Conservation (phyloP, 2,113 vertebrate genomes). For the Polypterus bichir region DNA sequence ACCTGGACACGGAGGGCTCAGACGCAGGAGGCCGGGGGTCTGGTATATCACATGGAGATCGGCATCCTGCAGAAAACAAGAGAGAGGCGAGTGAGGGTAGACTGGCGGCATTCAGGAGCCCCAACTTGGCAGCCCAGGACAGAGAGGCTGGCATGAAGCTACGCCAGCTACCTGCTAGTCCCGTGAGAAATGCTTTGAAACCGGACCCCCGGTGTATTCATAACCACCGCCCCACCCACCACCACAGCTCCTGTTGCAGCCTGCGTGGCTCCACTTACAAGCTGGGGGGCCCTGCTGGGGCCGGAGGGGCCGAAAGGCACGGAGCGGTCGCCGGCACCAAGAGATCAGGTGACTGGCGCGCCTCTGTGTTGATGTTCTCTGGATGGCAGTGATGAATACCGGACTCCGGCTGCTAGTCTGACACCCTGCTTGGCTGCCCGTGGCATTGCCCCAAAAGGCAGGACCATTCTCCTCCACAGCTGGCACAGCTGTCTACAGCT, state of each 20-base stretch:
- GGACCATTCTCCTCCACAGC: background rate
- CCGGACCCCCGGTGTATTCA: no score
- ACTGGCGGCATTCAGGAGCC: background rate
- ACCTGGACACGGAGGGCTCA: conserved; percentile 41
- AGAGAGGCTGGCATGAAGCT: no score
- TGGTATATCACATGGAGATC: conserved; percentile 39
- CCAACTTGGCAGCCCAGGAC: background rate
- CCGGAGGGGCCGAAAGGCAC: background rate
- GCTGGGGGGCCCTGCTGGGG: background rate
- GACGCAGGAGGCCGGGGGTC: conserved; percentile 39
- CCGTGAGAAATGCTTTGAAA: no score
- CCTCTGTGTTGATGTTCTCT: background rate
- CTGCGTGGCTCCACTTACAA: background rate
- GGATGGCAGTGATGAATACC: no score
- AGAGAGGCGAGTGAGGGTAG: background rate
- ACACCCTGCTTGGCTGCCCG: no score
- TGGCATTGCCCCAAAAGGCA: background rate
- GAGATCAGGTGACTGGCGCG: background rate
- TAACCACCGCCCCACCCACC: no score
- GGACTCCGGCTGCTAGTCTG: no score
- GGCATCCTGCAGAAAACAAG: conserved; percentile 24
- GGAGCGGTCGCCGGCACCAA: background rate
- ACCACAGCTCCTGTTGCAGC: no score
- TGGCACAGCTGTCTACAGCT: no score
- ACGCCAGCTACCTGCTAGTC: no score